phyloP scores from a whole-genome alignment of 1,140 invertebrate genomes.

The Coboldia fuscipes region DNA sequence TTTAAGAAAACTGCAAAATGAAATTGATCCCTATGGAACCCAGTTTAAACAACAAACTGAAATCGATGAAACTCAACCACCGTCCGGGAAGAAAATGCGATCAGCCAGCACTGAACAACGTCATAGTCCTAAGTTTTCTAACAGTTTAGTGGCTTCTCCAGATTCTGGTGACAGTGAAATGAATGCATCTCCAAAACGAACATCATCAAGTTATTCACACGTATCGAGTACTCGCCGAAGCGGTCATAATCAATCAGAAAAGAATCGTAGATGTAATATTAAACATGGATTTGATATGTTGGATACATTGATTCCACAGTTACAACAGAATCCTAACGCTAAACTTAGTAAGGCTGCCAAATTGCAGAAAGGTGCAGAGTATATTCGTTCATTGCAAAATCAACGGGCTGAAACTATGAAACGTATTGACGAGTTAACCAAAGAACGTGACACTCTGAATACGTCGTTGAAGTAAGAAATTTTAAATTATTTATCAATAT shows the following conservation, averaged over 20 bases:
- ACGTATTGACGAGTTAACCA: slow-evolving; percentile 66
- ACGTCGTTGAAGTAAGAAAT: slow-evolving; percentile 63
- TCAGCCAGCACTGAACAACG: too few relatives aligned
- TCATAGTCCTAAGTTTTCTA: too few relatives aligned
- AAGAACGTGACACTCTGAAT: slow-evolving; percentile 80
- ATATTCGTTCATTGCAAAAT: slow-evolving; percentile 70
- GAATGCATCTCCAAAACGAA: slow-evolving; percentile 2
- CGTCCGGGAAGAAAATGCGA: too few relatives aligned
- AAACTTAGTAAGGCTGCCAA: slow-evolving; percentile 92
- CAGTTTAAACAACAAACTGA: too few relatives aligned
- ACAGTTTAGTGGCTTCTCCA: too few relatives aligned
- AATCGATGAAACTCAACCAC: too few relatives aligned
- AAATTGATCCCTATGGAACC: too few relatives aligned
- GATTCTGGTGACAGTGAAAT: not conserved
- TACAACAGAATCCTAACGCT: slow-evolving; percentile 73
- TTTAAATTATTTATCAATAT: slow-evolving; percentile 1
- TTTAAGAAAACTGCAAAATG: too few relatives aligned
- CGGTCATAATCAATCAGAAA: slow-evolving; percentile 91
- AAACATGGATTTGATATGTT: slow-evolving; percentile 94
- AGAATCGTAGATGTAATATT: slow-evolving; percentile 91
- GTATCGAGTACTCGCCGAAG: slow-evolving; percentile 30
- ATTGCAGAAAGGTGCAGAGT: slow-evolving; percentile 91
- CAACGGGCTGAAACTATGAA: slow-evolving; percentile 74
- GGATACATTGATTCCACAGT: slow-evolving; percentile 78
- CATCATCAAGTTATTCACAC: slow-evolving; percentile 5